These are phyloP conservation scores for Aurelia aurita DNA, from an alignment of 30 jellyfish, hydroid and myxozoan species.

Conservation along the genomic window DNA sequence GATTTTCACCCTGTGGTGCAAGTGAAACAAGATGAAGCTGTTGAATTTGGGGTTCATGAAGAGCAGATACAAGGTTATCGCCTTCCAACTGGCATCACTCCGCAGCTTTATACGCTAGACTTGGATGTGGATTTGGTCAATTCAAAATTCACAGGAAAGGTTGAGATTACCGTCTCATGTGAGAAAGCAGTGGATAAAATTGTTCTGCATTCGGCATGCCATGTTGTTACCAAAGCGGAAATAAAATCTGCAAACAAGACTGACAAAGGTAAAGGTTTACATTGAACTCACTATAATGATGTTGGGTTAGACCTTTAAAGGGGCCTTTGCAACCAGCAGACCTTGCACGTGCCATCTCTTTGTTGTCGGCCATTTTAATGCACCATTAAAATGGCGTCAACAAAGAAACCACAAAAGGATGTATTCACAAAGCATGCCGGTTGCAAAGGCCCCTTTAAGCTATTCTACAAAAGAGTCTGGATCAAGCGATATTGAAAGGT, in stretches of 20 bases:
- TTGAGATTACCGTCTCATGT: conserved; percentile 18
- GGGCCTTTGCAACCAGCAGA: no score
- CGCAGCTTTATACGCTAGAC: conserved; percentile 44
- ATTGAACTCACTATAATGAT: not conserved
- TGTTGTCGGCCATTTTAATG: no score
- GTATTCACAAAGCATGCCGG: no score
- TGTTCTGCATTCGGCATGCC: conserved; percentile 52
- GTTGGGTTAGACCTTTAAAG: no score
- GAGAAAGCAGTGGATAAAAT: conserved; percentile 41
- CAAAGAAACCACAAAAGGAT: no score
- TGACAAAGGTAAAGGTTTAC: not conserved
- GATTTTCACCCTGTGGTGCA: conserved; percentile 21
- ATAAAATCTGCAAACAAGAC: not conserved
- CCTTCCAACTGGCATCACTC: conserved; percentile 64
- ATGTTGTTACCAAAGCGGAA: conserved; percentile 7
- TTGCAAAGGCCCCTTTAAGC: no score
- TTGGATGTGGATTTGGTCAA: conserved; percentile 34
- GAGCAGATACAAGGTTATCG: conserved; percentile 44
- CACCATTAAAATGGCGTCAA: no score
- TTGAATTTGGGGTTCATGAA: not conserved
- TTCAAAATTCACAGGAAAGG: conserved; percentile 50
- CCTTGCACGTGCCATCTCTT: no score
- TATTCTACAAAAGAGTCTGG: no score
- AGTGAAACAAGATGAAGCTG: conserved; percentile 6
- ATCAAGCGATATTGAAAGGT: no score